Conservation (phyloP, 1,140 invertebrate species). For the Drosophila nasuta region DNA sequence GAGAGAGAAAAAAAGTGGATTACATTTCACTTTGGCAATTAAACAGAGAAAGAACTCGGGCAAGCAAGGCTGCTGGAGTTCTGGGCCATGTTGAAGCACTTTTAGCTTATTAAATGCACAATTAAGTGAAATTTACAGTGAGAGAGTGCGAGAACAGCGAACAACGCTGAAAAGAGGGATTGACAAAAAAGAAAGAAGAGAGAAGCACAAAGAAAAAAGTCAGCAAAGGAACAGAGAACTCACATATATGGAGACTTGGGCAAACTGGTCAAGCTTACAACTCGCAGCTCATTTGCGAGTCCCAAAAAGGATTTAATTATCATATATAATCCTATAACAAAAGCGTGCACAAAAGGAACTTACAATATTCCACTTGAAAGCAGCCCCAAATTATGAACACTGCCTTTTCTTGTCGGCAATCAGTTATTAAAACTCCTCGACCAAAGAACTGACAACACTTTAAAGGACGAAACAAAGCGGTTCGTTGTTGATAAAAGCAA, state of each 20-base stretch:
- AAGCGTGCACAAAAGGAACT: conserved; percentile 2
- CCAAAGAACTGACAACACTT: background rate
- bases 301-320: conserved; percentile 30
- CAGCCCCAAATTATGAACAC: background rate
- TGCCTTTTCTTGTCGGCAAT: background rate
- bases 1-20: conserved; percentile 43
- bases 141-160: background rate
- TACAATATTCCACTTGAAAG: conserved; percentile 8
- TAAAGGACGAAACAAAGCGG: background rate
- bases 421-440: background rate
- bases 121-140: conserved; percentile 39
- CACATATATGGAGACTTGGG: conserved; percentile 3
- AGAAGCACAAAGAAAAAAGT: background rate
- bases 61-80: conserved; percentile 27
- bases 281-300: conserved; percentile 9
- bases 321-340: conserved; percentile 27
- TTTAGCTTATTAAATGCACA: conserved; percentile 57
- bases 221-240: background rate
- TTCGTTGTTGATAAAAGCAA: background rate
- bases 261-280: conserved; percentile 14
- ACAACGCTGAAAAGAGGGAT: background rate
- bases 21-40: conserved; percentile 65
- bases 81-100: conserved; percentile 39
- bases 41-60: conserved; percentile 43
- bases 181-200: background rate